A percentile compares a stretch with the other conserved stretches of the same genome.
Evolutionary conservation across 2,113 vertebrate genomes (phyloP).

Genomic region (Aldabrachelys gigantea): DNA sequence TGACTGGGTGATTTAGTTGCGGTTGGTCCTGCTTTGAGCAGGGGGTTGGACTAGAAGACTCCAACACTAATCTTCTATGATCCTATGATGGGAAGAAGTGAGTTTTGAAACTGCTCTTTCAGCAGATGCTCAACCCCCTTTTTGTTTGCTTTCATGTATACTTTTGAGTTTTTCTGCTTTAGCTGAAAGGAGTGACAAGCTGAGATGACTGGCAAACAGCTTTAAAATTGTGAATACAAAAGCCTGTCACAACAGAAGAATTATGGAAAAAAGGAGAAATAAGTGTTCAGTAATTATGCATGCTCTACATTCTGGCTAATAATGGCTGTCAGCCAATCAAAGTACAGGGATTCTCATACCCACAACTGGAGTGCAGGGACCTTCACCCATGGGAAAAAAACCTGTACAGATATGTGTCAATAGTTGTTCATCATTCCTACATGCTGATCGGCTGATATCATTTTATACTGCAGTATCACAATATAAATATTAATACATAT

Average conservation of each 20-base stretch:
- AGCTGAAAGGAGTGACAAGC: background rate
- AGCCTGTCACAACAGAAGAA: background rate
- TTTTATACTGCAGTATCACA: background rate
- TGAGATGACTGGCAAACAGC: background rate
- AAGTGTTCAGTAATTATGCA: background rate
- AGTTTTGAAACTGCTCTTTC: background rate
- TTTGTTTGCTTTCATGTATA: background rate
- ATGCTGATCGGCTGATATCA: background rate
- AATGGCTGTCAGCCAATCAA: background rate
- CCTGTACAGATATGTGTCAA: background rate
- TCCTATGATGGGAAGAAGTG: background rate
- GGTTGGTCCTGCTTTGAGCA: too few species aligned
- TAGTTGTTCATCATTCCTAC: background rate
- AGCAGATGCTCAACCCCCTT: background rate
- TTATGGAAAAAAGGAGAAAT: background rate
- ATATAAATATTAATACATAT: background rate
- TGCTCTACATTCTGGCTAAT: conserved; percentile 4
- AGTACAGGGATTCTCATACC: background rate
- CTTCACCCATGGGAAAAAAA: background rate
- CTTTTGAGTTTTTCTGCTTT: conserved; percentile 12
- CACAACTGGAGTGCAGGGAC: background rate
- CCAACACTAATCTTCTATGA: too few species aligned
- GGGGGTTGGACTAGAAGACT: too few species aligned
- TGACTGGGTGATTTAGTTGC: too few species aligned
- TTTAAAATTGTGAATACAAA: background rate